Evolutionary conservation across 2,888 invertebrate genomes (phyloP).

Genomic region (Xylocampa areola): DNA sequence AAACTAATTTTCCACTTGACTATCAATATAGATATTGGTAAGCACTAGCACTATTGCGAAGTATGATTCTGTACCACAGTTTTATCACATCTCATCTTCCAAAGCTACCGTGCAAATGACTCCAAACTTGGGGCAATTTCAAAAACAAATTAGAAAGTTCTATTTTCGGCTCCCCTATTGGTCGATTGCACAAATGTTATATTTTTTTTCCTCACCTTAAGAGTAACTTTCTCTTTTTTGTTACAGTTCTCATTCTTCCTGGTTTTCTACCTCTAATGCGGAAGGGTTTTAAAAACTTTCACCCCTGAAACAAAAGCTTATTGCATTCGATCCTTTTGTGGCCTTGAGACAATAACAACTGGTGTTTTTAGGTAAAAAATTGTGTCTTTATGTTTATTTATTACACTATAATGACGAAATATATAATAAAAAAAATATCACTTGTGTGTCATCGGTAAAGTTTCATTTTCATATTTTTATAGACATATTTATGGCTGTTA

Average conservation of each 20-base stretch:
- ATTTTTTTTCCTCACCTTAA: conserved; percentile 75
- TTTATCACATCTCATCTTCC: conserved; percentile 58
- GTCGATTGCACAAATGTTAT: conserved; percentile 73
- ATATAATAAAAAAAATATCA: conserved; percentile 20
- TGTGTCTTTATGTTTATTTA: conserved; percentile 15
- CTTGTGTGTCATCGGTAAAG: conserved; percentile 20
- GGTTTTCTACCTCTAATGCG: conserved; percentile 78
- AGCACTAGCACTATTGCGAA: conserved; percentile 30
- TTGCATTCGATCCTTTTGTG: conserved; percentile 55
- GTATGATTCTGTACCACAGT: conserved; percentile 30
- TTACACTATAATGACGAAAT: conserved; percentile 6
- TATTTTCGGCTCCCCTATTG: conserved; percentile 74
- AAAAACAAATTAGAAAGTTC: conserved; percentile 86
- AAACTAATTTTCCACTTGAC: conserved; percentile 16
- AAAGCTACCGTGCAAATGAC: conserved; percentile 82
- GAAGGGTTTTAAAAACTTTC: conserved; percentile 86
- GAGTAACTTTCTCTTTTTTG: conserved; percentile 87
- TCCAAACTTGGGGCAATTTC: conserved; percentile 68
- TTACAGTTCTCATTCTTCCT: conserved; percentile 84
- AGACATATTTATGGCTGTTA: conserved; percentile 20
- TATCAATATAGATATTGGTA: background rate
- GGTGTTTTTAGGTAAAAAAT: conserved; percentile 10
- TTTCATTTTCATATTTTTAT: conserved; percentile 22
- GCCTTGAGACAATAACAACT: conserved; percentile 34
- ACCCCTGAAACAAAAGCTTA: conserved; percentile 78